Conservation (phyloP, 2,113 vertebrate genomes). For the Phyllostomus discolor region DNA sequence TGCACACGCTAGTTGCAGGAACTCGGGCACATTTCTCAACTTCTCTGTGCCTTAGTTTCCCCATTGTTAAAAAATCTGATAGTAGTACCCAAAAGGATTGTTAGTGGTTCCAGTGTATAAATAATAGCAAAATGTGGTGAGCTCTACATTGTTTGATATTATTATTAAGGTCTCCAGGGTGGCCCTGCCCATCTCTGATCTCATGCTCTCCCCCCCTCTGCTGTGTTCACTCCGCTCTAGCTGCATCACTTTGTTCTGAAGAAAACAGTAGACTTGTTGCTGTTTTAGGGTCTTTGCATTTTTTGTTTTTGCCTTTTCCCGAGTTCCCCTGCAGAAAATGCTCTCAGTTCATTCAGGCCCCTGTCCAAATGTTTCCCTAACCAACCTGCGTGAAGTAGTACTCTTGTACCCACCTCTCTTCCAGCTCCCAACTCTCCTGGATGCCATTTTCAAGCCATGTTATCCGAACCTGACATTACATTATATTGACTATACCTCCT, state of each 20-base stretch:
- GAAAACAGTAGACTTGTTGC: neutral
- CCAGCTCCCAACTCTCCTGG: rapidly evolving
- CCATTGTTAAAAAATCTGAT: neutral
- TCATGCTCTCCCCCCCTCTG: neutral
- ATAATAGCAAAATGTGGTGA: neutral
- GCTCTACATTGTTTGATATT: neutral
- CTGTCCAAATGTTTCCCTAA: neutral
- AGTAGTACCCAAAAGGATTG: neutral
- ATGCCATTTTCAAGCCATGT: neutral
- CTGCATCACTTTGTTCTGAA: neutral
- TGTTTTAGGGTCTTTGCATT: neutral
- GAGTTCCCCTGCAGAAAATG: neutral
- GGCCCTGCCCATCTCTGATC: neutral
- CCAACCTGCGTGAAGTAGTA: neutral
- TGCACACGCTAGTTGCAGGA: rapidly evolving
- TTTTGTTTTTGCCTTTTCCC: neutral
- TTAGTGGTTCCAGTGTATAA: neutral
- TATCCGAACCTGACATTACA: neutral
- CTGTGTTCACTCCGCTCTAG: neutral
- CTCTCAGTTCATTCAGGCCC: neutral
- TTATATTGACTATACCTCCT: neutral
- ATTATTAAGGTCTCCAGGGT: neutral
- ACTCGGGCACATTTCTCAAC: neutral
- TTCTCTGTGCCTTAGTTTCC: neutral
- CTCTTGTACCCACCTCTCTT: neutral